phyloP scores from a whole-genome alignment of 1,140 invertebrate genomes.

The Nautilus pompilius region DNA sequence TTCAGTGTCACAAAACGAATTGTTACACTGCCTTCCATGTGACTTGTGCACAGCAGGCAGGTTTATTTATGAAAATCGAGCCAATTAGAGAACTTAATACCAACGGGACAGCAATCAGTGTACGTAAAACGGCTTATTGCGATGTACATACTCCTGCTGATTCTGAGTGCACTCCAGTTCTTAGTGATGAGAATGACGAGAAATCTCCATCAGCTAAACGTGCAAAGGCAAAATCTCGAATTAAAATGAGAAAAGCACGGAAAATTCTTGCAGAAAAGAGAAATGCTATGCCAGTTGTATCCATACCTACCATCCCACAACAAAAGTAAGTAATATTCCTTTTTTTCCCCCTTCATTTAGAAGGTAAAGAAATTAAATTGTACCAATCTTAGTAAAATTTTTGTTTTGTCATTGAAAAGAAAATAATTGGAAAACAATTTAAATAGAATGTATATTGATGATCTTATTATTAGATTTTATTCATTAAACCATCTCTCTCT shows the following conservation, averaged over 20 bases:
- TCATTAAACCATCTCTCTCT: background rate
- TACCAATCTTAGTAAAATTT: no score
- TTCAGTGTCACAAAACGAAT: conserved; percentile 94
- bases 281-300: conserved; percentile 83
- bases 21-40: conserved; percentile 98
- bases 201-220: conserved; percentile 54
- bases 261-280: conserved; percentile 79
- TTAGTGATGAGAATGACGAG: conserved; percentile 45
- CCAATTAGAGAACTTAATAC: conserved; percentile 54
- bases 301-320: conserved; percentile 89
- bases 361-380: no score
- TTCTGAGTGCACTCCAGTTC: conserved; percentile 38
- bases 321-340: conserved; percentile 60
- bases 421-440: no score
- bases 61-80: conserved; percentile 94
- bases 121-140: conserved; percentile 94
- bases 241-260: conserved; percentile 76
- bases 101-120: conserved; percentile 60
- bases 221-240: conserved; percentile 60
- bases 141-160: conserved; percentile 82
- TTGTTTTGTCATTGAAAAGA: no score
- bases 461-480: background rate
- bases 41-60: conserved; percentile 96
- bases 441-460: no score
- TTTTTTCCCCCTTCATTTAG: no score